Conservation (phyloP, 2,797 vertebrate species). For the Neosilurus mollespiculum region DNA sequence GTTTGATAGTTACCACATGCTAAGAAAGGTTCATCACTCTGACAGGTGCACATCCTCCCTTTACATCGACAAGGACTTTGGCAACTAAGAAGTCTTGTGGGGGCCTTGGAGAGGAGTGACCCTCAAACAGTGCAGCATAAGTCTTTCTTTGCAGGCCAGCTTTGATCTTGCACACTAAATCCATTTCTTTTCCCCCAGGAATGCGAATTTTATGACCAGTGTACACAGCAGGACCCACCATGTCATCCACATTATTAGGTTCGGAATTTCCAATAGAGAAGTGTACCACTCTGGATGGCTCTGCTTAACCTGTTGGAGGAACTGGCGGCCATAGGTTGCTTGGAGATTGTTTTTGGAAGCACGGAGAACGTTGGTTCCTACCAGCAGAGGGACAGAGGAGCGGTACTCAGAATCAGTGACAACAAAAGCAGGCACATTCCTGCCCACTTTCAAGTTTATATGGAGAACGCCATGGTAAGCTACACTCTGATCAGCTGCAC, state of each 20-base stretch:
- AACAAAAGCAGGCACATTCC: conserved; percentile 54
- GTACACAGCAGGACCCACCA: conserved; percentile 33
- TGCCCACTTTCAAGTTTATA: too few species aligned
- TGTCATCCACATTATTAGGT: neutral
- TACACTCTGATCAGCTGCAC: conserved; percentile 36
- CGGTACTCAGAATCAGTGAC: conserved; percentile 47
- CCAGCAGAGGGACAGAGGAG: conserved; percentile 42
- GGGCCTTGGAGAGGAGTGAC: too few species aligned
- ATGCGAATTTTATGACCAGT: conserved; percentile 9
- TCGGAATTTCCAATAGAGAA: neutral
- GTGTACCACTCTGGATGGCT: neutral
- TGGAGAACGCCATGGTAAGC: conserved; percentile 43
- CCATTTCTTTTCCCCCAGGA: conserved; percentile 12
- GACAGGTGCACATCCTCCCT: conserved; percentile 26
- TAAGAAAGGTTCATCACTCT: conserved; percentile 51
- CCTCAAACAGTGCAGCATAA: neutral
- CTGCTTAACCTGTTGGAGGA: neutral
- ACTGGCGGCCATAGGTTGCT: neutral
- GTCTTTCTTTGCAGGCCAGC: neutral
- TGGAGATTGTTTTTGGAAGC: neutral
- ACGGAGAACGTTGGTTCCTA: conserved; percentile 28
- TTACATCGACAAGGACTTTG: conserved; percentile 28
- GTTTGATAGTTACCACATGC: conserved; percentile 31
- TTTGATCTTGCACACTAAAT: neutral
- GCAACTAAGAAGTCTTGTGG: too few species aligned